phyloP scores from a whole-genome alignment of 2,113 vertebrate genomes.

The Glareola pratincola region DNA sequence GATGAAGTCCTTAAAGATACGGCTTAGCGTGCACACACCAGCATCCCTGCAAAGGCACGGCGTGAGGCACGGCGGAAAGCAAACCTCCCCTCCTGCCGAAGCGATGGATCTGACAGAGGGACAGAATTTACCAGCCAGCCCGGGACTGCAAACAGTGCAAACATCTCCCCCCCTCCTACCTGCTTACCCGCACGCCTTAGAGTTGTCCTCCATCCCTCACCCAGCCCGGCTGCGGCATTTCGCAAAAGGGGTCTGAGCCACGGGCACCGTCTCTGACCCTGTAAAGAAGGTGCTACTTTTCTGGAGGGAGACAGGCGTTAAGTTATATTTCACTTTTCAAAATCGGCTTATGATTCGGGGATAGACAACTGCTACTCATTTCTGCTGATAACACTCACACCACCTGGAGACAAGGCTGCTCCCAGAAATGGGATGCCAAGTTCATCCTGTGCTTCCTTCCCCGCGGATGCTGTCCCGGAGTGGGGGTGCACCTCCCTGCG shows the following conservation, averaged over 20 bases:
- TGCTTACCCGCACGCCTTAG: fast-evolving
- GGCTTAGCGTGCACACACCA: neutral
- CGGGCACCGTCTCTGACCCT: neutral
- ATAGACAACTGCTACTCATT: neutral
- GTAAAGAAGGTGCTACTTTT: neutral
- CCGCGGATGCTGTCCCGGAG: fast-evolving
- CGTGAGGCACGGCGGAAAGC: fast-evolving
- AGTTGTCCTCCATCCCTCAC: neutral
- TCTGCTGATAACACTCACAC: neutral
- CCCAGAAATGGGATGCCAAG: neutral
- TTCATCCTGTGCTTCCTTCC: neutral
- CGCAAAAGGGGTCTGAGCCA: neutral
- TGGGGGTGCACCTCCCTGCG: neutral
- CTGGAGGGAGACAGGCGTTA: neutral
- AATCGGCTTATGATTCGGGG: neutral
- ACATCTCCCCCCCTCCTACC: neutral
- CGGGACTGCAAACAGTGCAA: neutral
- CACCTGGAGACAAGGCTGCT: neutral
- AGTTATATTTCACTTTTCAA: neutral
- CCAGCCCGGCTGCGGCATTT: neutral
- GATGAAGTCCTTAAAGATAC: neutral
- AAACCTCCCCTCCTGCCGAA: neutral
- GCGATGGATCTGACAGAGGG: neutral
- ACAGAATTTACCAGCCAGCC: neutral
- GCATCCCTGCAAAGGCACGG: neutral